These are phyloP conservation scores for Stegophylla sp. DNA, from an alignment of 2,888 invertebrate genomes.

Conservation along the genomic window DNA sequence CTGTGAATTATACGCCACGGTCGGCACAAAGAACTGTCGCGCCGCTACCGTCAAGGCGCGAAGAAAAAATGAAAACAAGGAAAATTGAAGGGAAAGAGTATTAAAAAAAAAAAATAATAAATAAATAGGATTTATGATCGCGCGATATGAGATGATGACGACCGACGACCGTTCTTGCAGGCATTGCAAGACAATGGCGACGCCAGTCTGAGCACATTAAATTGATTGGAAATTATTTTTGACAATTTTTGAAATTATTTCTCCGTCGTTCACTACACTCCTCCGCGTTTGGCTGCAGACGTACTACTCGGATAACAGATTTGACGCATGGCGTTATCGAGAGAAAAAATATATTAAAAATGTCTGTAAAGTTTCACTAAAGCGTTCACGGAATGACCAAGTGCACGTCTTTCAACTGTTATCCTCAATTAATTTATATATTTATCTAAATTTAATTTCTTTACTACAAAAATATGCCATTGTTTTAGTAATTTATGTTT, in stretches of 20 bases:
- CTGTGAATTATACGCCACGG: neutral
- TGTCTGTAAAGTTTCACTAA: neutral
- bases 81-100: neutral
- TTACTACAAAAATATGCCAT: too few relatives aligned
- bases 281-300: too few relatives aligned
- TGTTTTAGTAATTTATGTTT: too few relatives aligned
- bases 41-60: neutral
- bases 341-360: neutral
- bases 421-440: too few relatives aligned
- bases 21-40: neutral
- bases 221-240: constrained; percentile 52
- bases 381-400: too few relatives aligned
- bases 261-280: neutral
- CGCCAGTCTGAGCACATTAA: constrained; percentile 51
- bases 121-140: constrained; percentile 28
- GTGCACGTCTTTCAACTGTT: too few relatives aligned
- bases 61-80: neutral
- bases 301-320: neutral
- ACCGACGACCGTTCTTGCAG: neutral
- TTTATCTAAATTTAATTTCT: too few relatives aligned
- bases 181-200: constrained; percentile 39
- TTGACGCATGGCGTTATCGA: neutral
- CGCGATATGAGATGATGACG: neutral
- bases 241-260: constrained; percentile 26
- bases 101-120: too few relatives aligned